These are phyloP conservation scores for Malthinus flaveolus DNA, from an alignment of 2,888 invertebrate genomes.

Conservation along the genomic window DNA sequence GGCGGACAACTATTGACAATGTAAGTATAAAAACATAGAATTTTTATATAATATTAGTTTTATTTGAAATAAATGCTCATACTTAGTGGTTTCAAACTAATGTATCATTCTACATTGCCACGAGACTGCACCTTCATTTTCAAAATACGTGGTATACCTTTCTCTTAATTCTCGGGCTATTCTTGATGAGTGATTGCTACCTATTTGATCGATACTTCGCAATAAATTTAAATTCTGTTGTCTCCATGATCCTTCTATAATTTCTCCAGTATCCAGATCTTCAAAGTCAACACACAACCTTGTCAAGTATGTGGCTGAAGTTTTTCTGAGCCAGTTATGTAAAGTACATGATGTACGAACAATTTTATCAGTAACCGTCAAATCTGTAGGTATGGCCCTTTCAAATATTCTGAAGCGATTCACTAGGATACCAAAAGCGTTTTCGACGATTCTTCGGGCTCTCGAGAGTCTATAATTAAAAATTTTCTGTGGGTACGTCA, in stretches of 20 bases:
- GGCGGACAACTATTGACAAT: conserved; percentile 9
- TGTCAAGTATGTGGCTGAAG: not conserved
- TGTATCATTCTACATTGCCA: conserved; percentile 11
- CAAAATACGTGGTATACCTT: not conserved
- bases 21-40: conserved; percentile 2
- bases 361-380: too few species aligned
- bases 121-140: conserved; percentile 2
- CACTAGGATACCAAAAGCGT: not conserved
- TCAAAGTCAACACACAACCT: not conserved
- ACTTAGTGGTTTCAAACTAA: not conserved
- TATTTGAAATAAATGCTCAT: not conserved
- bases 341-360: conserved; percentile 5
- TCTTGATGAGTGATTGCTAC: conserved; percentile 2
- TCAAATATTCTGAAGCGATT: not conserved
- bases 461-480: not conserved
- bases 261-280: not conserved
- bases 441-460: not conserved
- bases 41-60: not conserved
- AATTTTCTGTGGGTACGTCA: not conserved
- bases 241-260: too few species aligned
- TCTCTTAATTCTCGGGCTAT: conserved; percentile 1
- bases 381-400: not conserved
- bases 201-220: not conserved
- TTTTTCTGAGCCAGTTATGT: not conserved
- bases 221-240: not conserved